Evolutionary conservation across 2,113 vertebrate species (phyloP).

Genomic region (Aegotheles bennettii): DNA sequence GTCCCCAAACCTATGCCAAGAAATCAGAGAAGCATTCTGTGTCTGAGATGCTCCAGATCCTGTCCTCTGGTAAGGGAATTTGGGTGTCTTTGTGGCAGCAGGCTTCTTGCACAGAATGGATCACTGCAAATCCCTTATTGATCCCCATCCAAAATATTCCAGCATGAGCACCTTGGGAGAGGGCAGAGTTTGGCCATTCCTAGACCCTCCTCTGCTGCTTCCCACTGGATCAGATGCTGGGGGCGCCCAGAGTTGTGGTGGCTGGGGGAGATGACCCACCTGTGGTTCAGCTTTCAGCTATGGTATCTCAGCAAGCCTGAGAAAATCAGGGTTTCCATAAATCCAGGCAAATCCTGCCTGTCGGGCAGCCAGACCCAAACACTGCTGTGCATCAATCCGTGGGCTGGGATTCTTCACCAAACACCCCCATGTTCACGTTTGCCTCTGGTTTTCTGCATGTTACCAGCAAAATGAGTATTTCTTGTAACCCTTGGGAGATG

Average conservation of each 20-base stretch:
- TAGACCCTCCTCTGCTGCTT: not conserved
- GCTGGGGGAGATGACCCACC: fast-evolving
- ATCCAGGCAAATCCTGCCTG: not conserved
- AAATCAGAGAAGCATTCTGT: not conserved
- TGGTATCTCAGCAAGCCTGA: not conserved
- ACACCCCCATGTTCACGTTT: fast-evolving
- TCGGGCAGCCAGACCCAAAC: fast-evolving
- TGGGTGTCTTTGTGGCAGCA: not conserved
- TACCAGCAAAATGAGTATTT: not conserved
- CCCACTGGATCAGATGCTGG: not conserved
- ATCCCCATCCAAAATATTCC: not conserved
- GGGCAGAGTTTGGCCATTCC: not conserved
- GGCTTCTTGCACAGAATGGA: not conserved
- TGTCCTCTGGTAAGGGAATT: not conserved
- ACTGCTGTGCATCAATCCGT: fast-evolving
- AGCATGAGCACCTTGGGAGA: not conserved
- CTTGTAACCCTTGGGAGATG: not conserved
- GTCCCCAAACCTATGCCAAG: not conserved
- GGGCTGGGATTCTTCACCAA: not conserved
- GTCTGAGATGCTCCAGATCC: not conserved
- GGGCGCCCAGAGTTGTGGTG: fast-evolving
- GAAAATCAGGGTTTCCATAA: not conserved
- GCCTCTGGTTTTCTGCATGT: not conserved
- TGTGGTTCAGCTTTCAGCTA: not conserved
- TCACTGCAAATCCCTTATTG: not conserved